Evolutionary conservation across 2,113 vertebrate species (phyloP), one percentile per base, ranked within the genome.

Genomic region (Corythornis madagascariensis): DNA sequence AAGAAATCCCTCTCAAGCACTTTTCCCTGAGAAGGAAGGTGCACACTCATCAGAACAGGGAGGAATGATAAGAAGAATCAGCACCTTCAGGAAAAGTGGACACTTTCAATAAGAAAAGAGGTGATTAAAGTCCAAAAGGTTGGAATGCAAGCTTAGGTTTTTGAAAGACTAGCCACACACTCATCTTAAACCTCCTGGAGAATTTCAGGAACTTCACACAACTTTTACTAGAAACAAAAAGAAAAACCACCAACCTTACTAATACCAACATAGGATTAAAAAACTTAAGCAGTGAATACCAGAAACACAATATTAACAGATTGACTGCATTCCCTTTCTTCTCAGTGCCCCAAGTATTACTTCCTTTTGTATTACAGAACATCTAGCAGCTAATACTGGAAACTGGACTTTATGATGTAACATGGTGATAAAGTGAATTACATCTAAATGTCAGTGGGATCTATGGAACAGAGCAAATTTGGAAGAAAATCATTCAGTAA

Each of bases 381-480:
- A 67, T 88, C 47, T 53, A 81, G 21, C 18, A 90, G 57, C n/a
- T 93, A 84, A 88, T 64, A 86, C 1, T 2, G 26, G 70, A 93
- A 92, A 74, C 12, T 0, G 0, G 40, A 57, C 47, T 86, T 95
- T 63, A 75, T 57, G 45, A 90, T 47, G 47, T 33, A 84, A 87
- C 43, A 64, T 0, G 1, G 67, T 75, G 77, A 92, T 95, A 94
- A 94, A 94, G 61, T 55, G 28, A 90, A 96, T 95, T 94, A 78
- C 83, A 86, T 69, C 90, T 90, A 92, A 96, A 96, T 79, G 83
- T 79, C 96, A 95, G 69, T 87, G 33, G 63, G 55, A 93, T 82
- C 70, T 82, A 43, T 33, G 22, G 45, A 90, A 92, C 31, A 87
- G 56, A 81, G 53, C 16, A 92, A 69, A 90, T 48, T 25, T 55